A percentile compares a stretch with the other conserved stretches of the same genome.
These are phyloP conservation scores for Periplaneta americana DNA, from an alignment of 1,140 invertebrate species.

Conservation along the genomic window DNA sequence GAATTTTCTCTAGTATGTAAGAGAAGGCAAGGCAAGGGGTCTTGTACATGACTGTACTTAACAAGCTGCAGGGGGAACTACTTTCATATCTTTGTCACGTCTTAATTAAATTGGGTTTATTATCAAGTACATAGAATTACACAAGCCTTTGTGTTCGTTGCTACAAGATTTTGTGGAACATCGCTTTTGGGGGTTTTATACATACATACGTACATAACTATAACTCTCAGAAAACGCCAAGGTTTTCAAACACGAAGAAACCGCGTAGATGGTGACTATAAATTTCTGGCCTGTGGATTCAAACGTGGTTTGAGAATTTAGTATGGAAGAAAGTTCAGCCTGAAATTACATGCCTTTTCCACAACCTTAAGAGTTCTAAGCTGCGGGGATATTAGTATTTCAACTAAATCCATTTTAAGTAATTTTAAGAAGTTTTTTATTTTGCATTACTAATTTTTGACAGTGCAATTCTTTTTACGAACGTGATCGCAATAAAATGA, in stretches of 20 bases:
- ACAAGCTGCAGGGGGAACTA: not conserved
- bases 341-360: too few relatives aligned
- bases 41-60: not conserved
- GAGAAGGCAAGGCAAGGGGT: not conserved
- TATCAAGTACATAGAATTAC: not conserved
- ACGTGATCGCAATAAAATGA: too few relatives aligned
- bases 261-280: not conserved
- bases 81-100: not conserved
- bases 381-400: too few relatives aligned
- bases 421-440: too few relatives aligned
- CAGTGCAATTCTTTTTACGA: too few relatives aligned
- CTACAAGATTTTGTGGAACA: not conserved
- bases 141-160: not conserved
- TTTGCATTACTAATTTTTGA: too few relatives aligned
- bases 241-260: not conserved
- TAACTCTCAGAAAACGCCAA: too few relatives aligned
- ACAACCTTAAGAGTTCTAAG: too few relatives aligned
- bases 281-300: not conserved
- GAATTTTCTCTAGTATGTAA: not conserved
- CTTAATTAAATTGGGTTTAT: not conserved
- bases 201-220: not conserved
- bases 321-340: too few relatives aligned
- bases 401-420: too few relatives aligned
- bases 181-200: not conserved
- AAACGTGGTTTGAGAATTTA: too few relatives aligned